Percentiles rank a stretch among this genome's conserved stretches.
These are phyloP conservation scores for Pachypanchax playfairii DNA, from an alignment of 2,113 vertebrate species.

Conservation along the genomic window DNA sequence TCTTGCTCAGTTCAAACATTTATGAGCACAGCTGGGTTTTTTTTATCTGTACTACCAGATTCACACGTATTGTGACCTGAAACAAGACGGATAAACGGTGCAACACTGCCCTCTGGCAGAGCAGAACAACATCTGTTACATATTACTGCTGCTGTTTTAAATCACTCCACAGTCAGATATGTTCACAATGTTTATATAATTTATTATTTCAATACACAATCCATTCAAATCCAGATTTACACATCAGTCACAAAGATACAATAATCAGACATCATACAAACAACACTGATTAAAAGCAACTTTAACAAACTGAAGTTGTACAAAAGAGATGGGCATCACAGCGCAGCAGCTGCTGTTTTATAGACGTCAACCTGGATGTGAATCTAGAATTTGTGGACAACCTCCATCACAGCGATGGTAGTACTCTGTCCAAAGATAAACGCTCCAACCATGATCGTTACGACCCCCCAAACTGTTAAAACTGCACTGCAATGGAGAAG, in stretches of 20 bases:
- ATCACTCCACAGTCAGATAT: not conserved
- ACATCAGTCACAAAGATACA: constrained; percentile 18
- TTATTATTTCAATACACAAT: not conserved
- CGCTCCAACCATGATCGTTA: constrained; percentile 82
- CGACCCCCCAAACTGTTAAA: constrained; percentile 83
- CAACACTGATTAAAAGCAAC: too few species aligned
- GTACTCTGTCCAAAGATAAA: constrained; percentile 93
- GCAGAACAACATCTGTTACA: not conserved
- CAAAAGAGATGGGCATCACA: constrained; percentile 21
- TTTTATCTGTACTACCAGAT: not conserved
- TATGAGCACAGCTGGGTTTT: not conserved
- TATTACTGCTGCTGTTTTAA: not conserved
- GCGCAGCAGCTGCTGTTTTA: constrained; percentile 8
- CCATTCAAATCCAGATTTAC: constrained; percentile 5
- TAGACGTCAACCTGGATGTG: not conserved
- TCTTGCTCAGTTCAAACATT: too few species aligned
- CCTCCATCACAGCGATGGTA: constrained; percentile 81
- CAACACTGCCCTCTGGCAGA: constrained; percentile 63
- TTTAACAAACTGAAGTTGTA: constrained; percentile 29
- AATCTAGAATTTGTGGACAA: constrained; percentile 71
- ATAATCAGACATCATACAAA: too few species aligned
- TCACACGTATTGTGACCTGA: not conserved
- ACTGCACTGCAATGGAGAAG: constrained; percentile 72
- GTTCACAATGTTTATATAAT: not conserved
- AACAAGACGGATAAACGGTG: constrained; percentile 12